These are phyloP conservation scores for Acholoe squamosa DNA, from an alignment of 2,888 invertebrate species.

Conservation along the genomic window DNA sequence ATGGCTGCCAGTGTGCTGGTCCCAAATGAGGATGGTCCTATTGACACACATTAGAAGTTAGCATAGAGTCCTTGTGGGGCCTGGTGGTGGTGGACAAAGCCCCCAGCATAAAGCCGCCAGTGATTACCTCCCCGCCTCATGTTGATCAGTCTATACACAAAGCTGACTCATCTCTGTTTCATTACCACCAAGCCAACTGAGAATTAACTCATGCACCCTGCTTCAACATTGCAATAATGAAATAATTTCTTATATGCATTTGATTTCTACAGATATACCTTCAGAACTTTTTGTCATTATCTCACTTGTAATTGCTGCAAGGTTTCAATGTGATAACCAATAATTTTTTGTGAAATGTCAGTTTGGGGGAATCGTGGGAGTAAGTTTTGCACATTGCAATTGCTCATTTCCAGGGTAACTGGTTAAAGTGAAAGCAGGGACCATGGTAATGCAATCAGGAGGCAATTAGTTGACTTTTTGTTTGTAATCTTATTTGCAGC, in stretches of 20 bases:
- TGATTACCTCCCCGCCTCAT: not conserved
- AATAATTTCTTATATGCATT: too few relatives aligned
- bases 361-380: too few relatives aligned
- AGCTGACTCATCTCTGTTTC: not conserved
- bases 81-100: too few relatives aligned
- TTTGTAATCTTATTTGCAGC: constrained; percentile 19
- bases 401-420: constrained; percentile 52
- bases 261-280: too few relatives aligned
- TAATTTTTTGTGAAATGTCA: too few relatives aligned
- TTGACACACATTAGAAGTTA: not conserved
- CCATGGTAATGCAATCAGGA: constrained; percentile 44
- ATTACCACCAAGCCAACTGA: not conserved
- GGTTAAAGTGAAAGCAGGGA: not conserved
- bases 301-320: too few relatives aligned
- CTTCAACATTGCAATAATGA: too few relatives aligned
- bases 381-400: not conserved
- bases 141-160: not conserved
- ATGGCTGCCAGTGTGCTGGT: too few relatives aligned
- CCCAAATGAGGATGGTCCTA: not conserved
- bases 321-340: too few relatives aligned
- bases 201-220: too few relatives aligned
- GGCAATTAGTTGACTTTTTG: not conserved
- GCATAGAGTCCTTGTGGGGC: not conserved
- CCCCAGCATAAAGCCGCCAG: not conserved
- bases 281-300: too few relatives aligned